Evolutionary conservation across 2,113 vertebrate species (phyloP).

Genomic region (Salvelinus alpinus): DNA sequence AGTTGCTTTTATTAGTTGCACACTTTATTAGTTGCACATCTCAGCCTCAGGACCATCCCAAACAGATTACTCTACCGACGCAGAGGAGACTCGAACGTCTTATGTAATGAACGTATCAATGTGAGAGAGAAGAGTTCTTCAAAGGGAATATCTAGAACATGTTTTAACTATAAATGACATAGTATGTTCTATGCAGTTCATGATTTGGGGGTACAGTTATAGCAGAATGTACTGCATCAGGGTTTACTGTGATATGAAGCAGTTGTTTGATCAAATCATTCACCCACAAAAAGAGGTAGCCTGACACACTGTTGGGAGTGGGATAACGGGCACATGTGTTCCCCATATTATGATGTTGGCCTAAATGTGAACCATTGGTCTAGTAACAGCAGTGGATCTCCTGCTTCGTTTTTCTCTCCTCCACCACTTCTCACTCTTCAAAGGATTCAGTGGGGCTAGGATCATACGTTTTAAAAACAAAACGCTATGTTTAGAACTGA

Average conservation of each 20-base stretch:
- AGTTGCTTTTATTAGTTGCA: slow-evolving; percentile 41
- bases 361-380: slow-evolving; percentile 72
- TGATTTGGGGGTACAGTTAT: too few relatives aligned
- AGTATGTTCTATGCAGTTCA: background rate
- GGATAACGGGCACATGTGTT: slow-evolving; percentile 70
- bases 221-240: slow-evolving; percentile 23
- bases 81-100: slow-evolving; percentile 24
- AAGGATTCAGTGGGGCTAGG: slow-evolving; percentile 53
- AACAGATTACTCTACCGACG: slow-evolving; percentile 29
- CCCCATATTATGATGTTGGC: slow-evolving; percentile 62
- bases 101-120: slow-evolving; percentile 25
- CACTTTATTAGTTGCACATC: slow-evolving; percentile 37
- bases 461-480: slow-evolving; percentile 71
- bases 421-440: slow-evolving; percentile 61
- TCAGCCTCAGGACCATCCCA: slow-evolving; percentile 39
- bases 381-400: slow-evolving; percentile 68
- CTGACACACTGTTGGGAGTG: slow-evolving; percentile 36
- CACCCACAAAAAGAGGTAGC: slow-evolving; percentile 30
- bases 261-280: slow-evolving; percentile 36
- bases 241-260: slow-evolving; percentile 23
- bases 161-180: background rate
- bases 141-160: background rate
- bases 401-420: slow-evolving; percentile 60
- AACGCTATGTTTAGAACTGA: slow-evolving; percentile 59
- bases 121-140: background rate